Evolutionary conservation across 2,113 vertebrate species (phyloP).

Genomic region (Notarius lentiginosus): DNA sequence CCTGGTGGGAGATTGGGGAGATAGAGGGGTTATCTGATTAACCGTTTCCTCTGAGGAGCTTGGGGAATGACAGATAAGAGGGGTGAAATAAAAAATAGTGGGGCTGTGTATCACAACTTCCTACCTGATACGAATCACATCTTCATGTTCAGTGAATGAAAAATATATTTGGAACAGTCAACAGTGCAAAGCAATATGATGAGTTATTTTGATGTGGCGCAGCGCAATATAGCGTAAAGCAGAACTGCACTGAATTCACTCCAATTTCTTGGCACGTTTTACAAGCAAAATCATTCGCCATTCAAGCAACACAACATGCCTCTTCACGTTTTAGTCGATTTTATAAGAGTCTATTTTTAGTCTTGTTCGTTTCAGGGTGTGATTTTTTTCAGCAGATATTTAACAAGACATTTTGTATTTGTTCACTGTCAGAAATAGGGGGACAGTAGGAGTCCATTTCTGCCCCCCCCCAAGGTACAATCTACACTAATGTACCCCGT

Average conservation of each 20-base stretch:
- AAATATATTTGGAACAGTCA: neutral
- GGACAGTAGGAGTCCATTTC: too few species aligned
- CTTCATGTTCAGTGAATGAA: neutral
- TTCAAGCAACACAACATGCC: neutral
- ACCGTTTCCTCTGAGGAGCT: conserved; percentile 17
- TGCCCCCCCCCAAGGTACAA: too few species aligned
- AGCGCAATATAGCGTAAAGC: neutral
- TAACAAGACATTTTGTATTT: neutral
- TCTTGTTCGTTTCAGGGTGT: neutral
- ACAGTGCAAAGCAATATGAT: neutral
- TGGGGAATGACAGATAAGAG: neutral
- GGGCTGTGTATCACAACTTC: conserved; percentile 3
- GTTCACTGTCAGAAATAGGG: too few species aligned
- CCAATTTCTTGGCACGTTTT: neutral
- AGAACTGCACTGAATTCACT: neutral
- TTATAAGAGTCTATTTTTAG: neutral
- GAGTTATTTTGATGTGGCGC: neutral
- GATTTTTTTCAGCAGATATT: neutral
- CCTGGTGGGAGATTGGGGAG: conserved; percentile 1
- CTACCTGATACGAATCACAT: neutral
- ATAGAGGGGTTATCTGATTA: conserved; percentile 34
- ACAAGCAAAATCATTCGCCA: neutral
- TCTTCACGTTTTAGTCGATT: neutral
- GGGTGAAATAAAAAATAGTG: neutral
- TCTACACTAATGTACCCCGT: too few species aligned